phyloP scores from a whole-genome alignment of 2,113 vertebrate species.

The Notothenia rossii region DNA sequence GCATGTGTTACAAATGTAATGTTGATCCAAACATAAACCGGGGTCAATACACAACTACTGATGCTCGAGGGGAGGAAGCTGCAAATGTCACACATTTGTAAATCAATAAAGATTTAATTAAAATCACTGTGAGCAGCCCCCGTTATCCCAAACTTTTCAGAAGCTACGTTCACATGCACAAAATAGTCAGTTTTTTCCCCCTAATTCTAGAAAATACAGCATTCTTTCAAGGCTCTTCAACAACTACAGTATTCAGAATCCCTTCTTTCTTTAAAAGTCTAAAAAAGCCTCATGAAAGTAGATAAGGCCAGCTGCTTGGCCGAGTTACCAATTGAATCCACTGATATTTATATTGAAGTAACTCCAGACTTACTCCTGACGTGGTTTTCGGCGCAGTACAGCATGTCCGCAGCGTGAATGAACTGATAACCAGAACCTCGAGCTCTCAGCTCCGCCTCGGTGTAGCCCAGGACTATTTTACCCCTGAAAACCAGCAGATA shows the following conservation, averaged over 20 bases:
- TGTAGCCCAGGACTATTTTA: constrained; percentile 84
- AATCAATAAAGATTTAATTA: background rate
- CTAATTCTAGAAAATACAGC: too few species aligned
- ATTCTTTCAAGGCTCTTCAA: too few species aligned
- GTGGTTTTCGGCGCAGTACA: constrained; percentile 85
- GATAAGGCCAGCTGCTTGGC: too few species aligned
- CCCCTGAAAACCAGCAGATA: constrained; percentile 65
- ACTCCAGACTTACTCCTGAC: constrained; percentile 77
- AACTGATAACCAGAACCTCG: constrained; percentile 85
- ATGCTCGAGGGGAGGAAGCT: background rate
- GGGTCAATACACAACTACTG: background rate
- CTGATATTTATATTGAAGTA: too few species aligned
- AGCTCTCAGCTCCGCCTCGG: constrained; percentile 81
- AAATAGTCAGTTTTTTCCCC: too few species aligned
- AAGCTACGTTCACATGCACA: too few species aligned
- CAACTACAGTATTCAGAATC: too few species aligned
- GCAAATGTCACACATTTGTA: background rate
- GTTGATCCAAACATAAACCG: background rate
- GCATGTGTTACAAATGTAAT: background rate
- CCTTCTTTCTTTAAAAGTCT: too few species aligned
- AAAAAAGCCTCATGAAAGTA: too few species aligned
- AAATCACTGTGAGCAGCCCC: background rate
- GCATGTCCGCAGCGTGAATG: constrained; percentile 85
- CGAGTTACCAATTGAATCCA: too few species aligned
- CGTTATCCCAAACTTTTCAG: too few species aligned